Evolutionary conservation across 2,797 vertebrate genomes (phyloP), one percentile per base, ranked within the genome.

Genomic region (Pristis pectinata): DNA sequence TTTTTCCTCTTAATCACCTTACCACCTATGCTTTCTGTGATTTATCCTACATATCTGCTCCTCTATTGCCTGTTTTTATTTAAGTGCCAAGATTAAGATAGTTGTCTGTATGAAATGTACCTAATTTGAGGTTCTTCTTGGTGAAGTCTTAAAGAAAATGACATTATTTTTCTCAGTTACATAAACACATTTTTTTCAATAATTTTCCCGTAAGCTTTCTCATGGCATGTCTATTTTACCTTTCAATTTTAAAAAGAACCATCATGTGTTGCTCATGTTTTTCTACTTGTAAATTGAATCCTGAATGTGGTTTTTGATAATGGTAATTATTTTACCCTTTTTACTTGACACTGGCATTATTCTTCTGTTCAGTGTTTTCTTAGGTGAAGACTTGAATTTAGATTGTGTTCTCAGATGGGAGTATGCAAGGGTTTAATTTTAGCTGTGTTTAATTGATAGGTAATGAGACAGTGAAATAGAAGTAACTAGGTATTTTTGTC

Each of bases 371-470:
- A 74, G 15, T 94, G 70, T 76, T 94, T 94, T 94, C 70, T 74
- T 76, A 74, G 92, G 70, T 94, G 92, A 93, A 93, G 92, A 53
- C 92, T 76, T 94, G 92, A 94, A 94, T 94, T 53, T 94, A 94
- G 92, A 94, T 74, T 94, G 70, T 94, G 92, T 76, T 72, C 92
- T 76, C 92, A 94, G 49, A 94, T 94, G 92, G 92, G 92, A 94
- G 92, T 76, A 76, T 94, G 92, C 67, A 74, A 94, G 70, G 70
- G 92, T 94, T 94, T 94, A 94, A 94, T 94, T 94, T 94, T 94
- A 94, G 92, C 44, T 94, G 67, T 94, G 92, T 74, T 94, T 94
- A 94, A 94, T 94, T 94, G 92, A 53, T 94, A 94, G 70, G 30
- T 94, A 94, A 94, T 94, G 92, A 94, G 70, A 70, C 92, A 49